These are phyloP conservation scores for Caenorhabditis sulstoni DNA, from an alignment of 2,888 invertebrate species.

Conservation along the genomic window DNA sequence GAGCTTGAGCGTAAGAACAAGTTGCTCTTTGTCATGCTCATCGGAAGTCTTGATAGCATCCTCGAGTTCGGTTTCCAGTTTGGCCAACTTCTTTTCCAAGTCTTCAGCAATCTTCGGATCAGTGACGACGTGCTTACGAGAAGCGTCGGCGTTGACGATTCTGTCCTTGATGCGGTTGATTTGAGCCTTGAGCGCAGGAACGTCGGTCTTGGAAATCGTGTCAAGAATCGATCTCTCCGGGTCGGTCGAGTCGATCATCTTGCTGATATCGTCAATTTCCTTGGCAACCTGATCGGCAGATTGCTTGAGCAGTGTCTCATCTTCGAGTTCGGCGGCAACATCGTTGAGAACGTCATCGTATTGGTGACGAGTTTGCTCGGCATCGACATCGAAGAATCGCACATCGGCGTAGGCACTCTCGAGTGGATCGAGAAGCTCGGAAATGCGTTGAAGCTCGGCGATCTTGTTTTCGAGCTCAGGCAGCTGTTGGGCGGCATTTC, in stretches of 20 bases:
- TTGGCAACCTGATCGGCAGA: slow-evolving; percentile 62
- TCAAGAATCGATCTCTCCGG: slow-evolving; percentile 23
- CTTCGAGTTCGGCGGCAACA: slow-evolving; percentile 55
- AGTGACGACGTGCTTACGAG: slow-evolving; percentile 50
- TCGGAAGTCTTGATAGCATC: slow-evolving; percentile 59
- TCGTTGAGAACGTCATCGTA: slow-evolving; percentile 68
- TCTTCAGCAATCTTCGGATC: slow-evolving; percentile 32
- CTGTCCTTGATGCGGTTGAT: slow-evolving; percentile 53
- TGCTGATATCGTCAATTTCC: slow-evolving; percentile 57
- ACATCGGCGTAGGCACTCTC: slow-evolving; percentile 1
- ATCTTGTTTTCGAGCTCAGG: slow-evolving; percentile 54
- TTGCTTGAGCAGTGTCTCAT: slow-evolving; percentile 63
- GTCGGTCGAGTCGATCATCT: slow-evolving; percentile 39
- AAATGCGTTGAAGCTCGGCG: slow-evolving; percentile 65
- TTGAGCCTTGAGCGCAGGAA: slow-evolving; percentile 61
- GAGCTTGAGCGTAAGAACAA: slow-evolving; percentile 55
- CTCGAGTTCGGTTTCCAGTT: slow-evolving; percentile 58
- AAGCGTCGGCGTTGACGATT: slow-evolving; percentile 35
- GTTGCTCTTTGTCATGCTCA: slow-evolving; percentile 60
- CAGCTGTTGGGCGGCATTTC: slow-evolving; percentile 34
- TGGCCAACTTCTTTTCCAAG: slow-evolving; percentile 36
- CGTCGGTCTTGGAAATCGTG: slow-evolving; percentile 19
- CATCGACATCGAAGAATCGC: slow-evolving; percentile 68
- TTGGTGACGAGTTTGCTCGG: slow-evolving; percentile 70
- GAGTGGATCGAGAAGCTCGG: slow-evolving; percentile 58